phyloP scores from a whole-genome alignment of 2,888 invertebrate genomes.

The Cheilosia vulpina region DNA sequence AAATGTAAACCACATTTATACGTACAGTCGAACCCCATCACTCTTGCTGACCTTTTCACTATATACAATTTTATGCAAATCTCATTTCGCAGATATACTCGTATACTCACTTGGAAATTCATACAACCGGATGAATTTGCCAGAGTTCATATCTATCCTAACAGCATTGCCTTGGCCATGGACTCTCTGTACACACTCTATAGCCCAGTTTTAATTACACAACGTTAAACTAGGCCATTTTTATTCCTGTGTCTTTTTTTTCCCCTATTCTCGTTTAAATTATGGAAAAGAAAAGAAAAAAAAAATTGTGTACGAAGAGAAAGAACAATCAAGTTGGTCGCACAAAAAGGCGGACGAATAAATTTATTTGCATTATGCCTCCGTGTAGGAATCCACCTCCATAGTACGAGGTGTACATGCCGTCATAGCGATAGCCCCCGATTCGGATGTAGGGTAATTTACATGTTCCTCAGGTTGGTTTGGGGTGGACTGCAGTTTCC shows the following conservation, averaged over 20 bases:
- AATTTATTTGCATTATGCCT: constrained; percentile 30
- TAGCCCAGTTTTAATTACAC: constrained; percentile 62
- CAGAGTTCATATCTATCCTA: constrained; percentile 34
- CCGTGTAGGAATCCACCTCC: constrained; percentile 21
- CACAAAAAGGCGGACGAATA: constrained; percentile 26
- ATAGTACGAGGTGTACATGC: not conserved
- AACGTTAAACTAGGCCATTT: constrained; percentile 61
- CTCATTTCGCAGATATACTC: constrained; percentile 25
- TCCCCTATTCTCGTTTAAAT: constrained; percentile 26
- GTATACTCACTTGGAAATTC: constrained; percentile 14
- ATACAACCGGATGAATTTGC: constrained; percentile 35
- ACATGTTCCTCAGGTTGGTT: constrained; percentile 1
- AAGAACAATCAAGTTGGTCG: constrained; percentile 36
- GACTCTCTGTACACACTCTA: constrained; percentile 6
- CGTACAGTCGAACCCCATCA: too few relatives aligned
- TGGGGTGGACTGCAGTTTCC: not conserved
- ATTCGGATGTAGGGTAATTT: constrained; percentile 32
- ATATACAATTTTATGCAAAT: constrained; percentile 43
- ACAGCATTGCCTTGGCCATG: constrained; percentile 46
- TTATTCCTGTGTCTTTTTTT: constrained; percentile 1
- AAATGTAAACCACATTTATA: constrained; percentile 12
- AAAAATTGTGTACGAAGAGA: constrained; percentile 36
- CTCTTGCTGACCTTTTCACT: constrained; percentile 35
- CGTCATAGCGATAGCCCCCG: not conserved
- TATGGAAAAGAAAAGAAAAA: constrained; percentile 44